phyloP scores from a whole-genome alignment of 2,113 vertebrate species.

The Tyrannus savana region DNA sequence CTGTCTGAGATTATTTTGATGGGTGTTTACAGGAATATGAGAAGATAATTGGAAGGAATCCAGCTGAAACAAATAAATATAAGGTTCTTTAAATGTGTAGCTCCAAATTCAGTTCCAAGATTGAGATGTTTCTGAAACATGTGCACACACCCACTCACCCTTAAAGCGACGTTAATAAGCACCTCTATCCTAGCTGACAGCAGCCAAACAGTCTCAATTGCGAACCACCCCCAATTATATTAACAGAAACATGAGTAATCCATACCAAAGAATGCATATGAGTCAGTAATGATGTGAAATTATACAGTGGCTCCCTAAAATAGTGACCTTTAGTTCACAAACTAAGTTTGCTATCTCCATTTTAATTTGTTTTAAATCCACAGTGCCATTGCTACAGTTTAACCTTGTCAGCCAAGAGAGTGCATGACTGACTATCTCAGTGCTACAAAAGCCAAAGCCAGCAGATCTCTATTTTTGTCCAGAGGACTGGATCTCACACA shows the following conservation, averaged over 20 bases:
- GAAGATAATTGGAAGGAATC: neutral
- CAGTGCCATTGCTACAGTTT: neutral
- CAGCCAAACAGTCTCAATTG: constrained; percentile 60
- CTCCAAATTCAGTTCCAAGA: constrained; percentile 2
- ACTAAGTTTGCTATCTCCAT: neutral
- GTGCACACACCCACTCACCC: constrained; percentile 8
- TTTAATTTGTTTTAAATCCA: neutral
- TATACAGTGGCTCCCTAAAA: constrained; percentile 15
- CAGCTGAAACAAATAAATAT: constrained; percentile 17
- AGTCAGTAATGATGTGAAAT: constrained; percentile 51
- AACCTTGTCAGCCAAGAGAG: neutral
- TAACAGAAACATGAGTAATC: constrained; percentile 66
- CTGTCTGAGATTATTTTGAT: neutral
- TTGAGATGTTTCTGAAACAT: constrained; percentile 37
- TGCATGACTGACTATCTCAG: neutral
- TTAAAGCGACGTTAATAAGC: constrained; percentile 26
- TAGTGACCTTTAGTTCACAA: constrained; percentile 27
- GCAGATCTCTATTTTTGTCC: neutral
- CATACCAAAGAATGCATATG: constrained; percentile 30
- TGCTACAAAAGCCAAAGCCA: neutral
- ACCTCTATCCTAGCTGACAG: constrained; percentile 43
- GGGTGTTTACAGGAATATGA: neutral
- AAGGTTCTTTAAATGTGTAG: neutral
- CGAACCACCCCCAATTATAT: constrained; percentile 53
- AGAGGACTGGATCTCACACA: neutral